Base-by-base conservation (phyloP, 2,113 vertebrate genomes). In the Collichthys lucidus region DNA sequence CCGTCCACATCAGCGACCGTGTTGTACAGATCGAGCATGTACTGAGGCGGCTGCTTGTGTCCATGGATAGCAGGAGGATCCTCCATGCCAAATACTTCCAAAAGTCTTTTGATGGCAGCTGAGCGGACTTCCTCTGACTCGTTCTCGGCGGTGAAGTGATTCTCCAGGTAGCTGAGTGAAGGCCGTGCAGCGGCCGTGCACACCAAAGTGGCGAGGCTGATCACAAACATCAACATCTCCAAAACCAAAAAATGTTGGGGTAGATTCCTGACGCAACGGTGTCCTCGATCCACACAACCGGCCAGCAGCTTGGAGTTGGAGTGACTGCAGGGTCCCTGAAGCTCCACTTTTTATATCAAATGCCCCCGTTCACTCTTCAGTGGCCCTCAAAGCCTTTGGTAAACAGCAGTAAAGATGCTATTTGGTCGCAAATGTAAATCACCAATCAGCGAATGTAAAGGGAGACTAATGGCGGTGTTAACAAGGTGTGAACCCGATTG, bases 1-100 rank as follows among this genome's bases (percentile, higher is more conserved):
- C 97, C 97, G 1, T 97, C 95, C 1, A 95, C 96, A 0, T 96
- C 96, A 1, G 97, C 97, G 0, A 98, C 95, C 0, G 95, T 95
- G 91, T 97, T 96, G 91, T 96, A 98, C 6, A 98, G 90, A 73
- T 98, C 97, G 17, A 98, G 93, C 97, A 98, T 98, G 88, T 97
- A 98, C 92, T 98, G 97, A 0, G 97, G 97, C 0, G 97, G 95
- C 86, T 96, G 94, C 79, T 95, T 96, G 90, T 91, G 80, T 19
- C 91, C 91, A 0, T 95, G 95, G 3, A 86, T 24, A 0, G 92
- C 78, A 0, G 97, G 97, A 0, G 96, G 94, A 5, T 96, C 97
- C 16, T 96, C 96, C 90, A 98, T 96, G 12, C 97, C 97, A 78
- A 98, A 98, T 11, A 98, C 96, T 22, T 97, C 96, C 93, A 97